Evolutionary conservation across 2,888 invertebrate species (phyloP).

Genomic region (Hemistola chrysoprasaria): DNA sequence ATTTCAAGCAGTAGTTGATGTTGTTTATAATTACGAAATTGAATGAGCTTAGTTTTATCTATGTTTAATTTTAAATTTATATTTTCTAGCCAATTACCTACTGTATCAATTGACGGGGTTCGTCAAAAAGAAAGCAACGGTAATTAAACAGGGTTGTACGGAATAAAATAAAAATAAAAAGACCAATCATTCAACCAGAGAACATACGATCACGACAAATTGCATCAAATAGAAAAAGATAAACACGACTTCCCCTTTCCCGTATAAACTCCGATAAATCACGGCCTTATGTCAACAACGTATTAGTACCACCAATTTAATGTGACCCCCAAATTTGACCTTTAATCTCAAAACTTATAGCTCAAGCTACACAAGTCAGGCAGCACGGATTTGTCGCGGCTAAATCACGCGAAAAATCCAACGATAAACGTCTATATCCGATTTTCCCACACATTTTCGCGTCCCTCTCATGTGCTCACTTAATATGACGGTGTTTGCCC

Average conservation of each 20-base stretch:
- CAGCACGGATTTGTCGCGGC: slow-evolving; percentile 76
- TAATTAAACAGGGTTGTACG: slow-evolving; percentile 3
- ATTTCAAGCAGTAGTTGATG: too few species aligned
- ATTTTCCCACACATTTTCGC: slow-evolving; percentile 81
- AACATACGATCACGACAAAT: slow-evolving; percentile 53
- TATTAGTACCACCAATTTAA: slow-evolving; percentile 57
- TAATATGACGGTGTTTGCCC: slow-evolving; percentile 80
- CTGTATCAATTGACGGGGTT: not conserved
- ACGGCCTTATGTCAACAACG: slow-evolving; percentile 73
- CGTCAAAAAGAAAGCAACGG: not conserved
- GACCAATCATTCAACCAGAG: slow-evolving; percentile 41
- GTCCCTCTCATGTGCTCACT: slow-evolving; percentile 82
- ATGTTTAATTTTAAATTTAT: too few species aligned
- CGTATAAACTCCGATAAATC: slow-evolving; percentile 74
- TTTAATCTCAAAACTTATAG: slow-evolving; percentile 24
- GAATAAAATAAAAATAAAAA: slow-evolving; percentile 32
- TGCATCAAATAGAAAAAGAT: slow-evolving; percentile 68
- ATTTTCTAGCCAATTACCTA: too few species aligned
- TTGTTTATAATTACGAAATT: too few species aligned
- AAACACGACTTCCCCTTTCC: slow-evolving; percentile 69
- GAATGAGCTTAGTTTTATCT: too few species aligned
- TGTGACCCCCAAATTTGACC: slow-evolving; percentile 10
- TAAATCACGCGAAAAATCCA: slow-evolving; percentile 81
- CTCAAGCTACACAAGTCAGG: slow-evolving; percentile 47
- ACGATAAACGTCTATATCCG: slow-evolving; percentile 81